A percentile compares a stretch with the other conserved stretches of the same genome.
These are phyloP conservation scores for Hippopotamus amphibius DNA, from an alignment of 2,113 vertebrate species.

Conservation along the genomic window DNA sequence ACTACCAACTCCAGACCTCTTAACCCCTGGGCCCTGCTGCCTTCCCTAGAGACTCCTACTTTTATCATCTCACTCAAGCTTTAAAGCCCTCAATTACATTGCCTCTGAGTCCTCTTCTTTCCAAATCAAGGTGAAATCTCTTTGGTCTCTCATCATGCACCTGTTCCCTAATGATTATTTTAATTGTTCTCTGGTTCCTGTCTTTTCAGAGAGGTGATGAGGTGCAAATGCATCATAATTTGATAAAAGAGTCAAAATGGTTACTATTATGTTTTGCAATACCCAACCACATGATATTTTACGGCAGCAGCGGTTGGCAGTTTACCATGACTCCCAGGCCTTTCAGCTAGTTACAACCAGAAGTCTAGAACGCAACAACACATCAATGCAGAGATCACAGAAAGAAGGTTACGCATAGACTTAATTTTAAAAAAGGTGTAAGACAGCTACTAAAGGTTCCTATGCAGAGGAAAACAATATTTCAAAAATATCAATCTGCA, in stretches of 20 bases:
- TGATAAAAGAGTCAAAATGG: conserved; percentile 23
- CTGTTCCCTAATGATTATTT: conserved; percentile 5
- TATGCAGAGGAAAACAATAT: not conserved
- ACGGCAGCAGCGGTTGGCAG: not conserved
- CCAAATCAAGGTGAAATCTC: conserved; percentile 20
- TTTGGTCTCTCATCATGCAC: not conserved
- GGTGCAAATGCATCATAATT: not conserved
- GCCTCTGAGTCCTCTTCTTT: not conserved
- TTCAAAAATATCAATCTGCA: conserved; percentile 10
- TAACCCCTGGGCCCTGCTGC: not conserved
- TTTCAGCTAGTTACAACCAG: not conserved
- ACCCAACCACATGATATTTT: not conserved
- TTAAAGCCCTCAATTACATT: not conserved
- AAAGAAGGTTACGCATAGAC: not conserved
- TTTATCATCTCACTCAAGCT: not conserved
- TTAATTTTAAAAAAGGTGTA: not conserved
- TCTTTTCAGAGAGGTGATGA: not conserved
- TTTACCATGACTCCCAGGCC: not conserved
- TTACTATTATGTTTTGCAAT: conserved; percentile 42
- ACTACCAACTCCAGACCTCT: not conserved
- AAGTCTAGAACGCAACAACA: not conserved
- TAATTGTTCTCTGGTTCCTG: conserved; percentile 3
- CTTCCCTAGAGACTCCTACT: not conserved
- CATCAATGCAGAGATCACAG: not conserved
- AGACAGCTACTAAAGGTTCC: not conserved